A percentile compares a stretch with the other conserved stretches of the same genome.
phyloP scores from a whole-genome alignment of 2,797 vertebrate genomes.

The Neostethus bicornis region DNA sequence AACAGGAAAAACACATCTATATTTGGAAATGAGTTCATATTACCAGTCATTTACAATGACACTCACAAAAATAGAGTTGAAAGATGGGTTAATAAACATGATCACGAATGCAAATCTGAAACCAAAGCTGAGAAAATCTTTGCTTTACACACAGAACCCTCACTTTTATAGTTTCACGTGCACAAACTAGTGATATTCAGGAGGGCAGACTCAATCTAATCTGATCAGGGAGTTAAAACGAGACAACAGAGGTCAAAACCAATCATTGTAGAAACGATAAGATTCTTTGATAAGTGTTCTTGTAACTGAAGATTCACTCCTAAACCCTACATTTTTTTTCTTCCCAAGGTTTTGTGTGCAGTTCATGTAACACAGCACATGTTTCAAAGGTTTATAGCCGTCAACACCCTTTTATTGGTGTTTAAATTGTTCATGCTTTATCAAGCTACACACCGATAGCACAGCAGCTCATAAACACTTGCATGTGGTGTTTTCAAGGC shows the following conservation, averaged over 20 bases:
- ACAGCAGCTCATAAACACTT: not conserved
- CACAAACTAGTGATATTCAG: conserved; percentile 4
- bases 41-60: not conserved
- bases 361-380: not conserved
- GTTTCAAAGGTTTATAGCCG: conserved; percentile 17
- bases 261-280: conserved; percentile 24
- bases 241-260: conserved; percentile 16
- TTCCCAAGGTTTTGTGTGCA: conserved; percentile 5
- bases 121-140: not conserved
- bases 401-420: conserved; percentile 21
- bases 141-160: not conserved
- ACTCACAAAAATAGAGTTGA: not conserved
- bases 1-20: not conserved
- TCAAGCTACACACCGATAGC: conserved; percentile 40
- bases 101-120: not conserved
- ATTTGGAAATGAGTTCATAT: not conserved
- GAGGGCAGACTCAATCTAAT: conserved; percentile 13
- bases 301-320: not conserved
- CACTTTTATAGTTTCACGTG: not conserved
- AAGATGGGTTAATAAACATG: not conserved
- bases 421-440: conserved; percentile 10
- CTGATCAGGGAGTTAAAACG: conserved; percentile 18
- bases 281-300: conserved; percentile 1
- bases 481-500: conserved; percentile 11
- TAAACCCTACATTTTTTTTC: not conserved